Base-by-base conservation (phyloP, 1,140 invertebrate species). In the Plodia interpunctella region DNA sequence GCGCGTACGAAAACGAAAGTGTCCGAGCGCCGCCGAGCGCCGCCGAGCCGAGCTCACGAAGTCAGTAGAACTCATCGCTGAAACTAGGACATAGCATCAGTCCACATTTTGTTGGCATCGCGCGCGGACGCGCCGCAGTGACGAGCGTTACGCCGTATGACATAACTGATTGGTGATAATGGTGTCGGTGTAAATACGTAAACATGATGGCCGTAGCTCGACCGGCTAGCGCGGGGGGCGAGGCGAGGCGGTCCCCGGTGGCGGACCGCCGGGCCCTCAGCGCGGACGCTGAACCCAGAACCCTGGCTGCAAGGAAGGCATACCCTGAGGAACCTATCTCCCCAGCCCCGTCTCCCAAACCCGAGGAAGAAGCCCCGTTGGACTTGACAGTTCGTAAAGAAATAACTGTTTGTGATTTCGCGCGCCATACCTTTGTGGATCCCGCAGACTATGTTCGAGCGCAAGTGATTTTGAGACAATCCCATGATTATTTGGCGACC, bases 401-500 rank as follows among this genome's bases (percentile, higher is more conserved):
- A 73, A 89, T 90, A 55, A 77, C 84, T 19, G 89, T 90, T 32
- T 72, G 83, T 64, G 87, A 90, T 19, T 90, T 90, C 72, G 89
- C 89, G 57, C 72, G 88, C 32, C 83, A 85, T 60, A 72, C 83
- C 5, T 87, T 88, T 60, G 79, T 75, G 63, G 86, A 88, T 50
- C 83, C 84, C 13, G 62, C 77, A 30, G 89, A 90, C 70, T 89
- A 88, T 61, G 76, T 88, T 63, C 73, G 87, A 60, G 83, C 83
- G 2, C 79, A 89, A 65, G 83, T 83, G 55, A 89, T 90, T 72
- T 79, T 90, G 61, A 72, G 80, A 50, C 86, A 89, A 67, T 87
- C 87, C 25, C 91, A 91, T 62, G 94, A 93, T 70, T 94, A 93
- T 69, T 93, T 89, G 72, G 84, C 83, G n/a, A 72, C 80, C 30